These are phyloP conservation scores for Dascyllus trimaculatus DNA, from an alignment of 2,113 vertebrate species.

Conservation along the genomic window DNA sequence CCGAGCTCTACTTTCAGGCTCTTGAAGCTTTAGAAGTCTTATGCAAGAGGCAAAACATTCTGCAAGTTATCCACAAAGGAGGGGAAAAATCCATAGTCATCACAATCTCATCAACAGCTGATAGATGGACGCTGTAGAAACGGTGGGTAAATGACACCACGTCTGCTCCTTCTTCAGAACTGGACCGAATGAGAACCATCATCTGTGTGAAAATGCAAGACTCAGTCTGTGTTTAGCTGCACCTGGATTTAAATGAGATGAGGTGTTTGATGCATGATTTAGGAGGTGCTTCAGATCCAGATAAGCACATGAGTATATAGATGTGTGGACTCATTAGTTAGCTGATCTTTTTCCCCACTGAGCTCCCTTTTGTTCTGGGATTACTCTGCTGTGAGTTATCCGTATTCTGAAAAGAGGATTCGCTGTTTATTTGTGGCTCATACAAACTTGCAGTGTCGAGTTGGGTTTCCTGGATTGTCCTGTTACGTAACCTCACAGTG, in stretches of 20 bases:
- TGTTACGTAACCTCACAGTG: slow-evolving; percentile 12
- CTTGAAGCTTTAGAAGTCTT: slow-evolving; percentile 1
- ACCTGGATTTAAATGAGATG: slow-evolving; percentile 28
- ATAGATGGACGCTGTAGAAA: not conserved
- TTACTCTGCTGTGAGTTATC: not conserved
- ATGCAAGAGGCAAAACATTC: slow-evolving; percentile 1
- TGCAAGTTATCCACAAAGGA: not conserved
- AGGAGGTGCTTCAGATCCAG: not conserved
- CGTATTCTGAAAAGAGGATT: not conserved
- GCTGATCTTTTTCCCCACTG: not conserved
- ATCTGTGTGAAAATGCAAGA: slow-evolving; percentile 6
- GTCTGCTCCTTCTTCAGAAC: not conserved
- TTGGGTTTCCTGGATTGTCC: not conserved
- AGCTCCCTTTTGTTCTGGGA: not conserved
- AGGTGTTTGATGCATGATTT: slow-evolving; percentile 41
- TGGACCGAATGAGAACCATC: not conserved
- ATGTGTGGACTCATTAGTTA: not conserved
- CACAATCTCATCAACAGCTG: not conserved
- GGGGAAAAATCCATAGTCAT: not conserved
- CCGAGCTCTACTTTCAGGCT: slow-evolving; percentile 12
- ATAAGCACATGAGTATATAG: not conserved
- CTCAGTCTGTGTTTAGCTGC: not conserved
- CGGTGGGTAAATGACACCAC: not conserved
- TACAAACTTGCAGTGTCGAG: not conserved
- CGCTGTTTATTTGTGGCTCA: not conserved